A percentile compares a stretch with the other conserved stretches of the same genome.
Conservation (phyloP, 2,888 invertebrate species). For the Apodemia hepburni region DNA sequence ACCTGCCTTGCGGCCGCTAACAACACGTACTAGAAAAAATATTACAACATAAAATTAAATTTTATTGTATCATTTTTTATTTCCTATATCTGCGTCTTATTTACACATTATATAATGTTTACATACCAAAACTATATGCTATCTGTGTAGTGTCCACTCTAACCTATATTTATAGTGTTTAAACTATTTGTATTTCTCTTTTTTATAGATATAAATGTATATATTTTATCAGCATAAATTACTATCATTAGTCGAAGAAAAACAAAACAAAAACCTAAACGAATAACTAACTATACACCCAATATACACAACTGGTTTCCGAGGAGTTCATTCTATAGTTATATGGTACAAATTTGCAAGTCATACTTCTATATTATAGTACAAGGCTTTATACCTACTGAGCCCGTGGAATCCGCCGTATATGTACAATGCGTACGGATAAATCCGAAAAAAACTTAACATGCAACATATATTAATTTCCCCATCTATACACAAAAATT, state of each 20-base stretch:
- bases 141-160: constrained; percentile 72
- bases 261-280: constrained; percentile 56
- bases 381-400: constrained; percentile 65
- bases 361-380: constrained; percentile 58
- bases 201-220: constrained; percentile 50
- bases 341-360: constrained; percentile 70
- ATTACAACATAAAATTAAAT: constrained; percentile 70
- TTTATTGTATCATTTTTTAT: constrained; percentile 76
- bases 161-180: constrained; percentile 77
- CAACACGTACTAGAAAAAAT: constrained; percentile 62
- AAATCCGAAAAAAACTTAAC: constrained; percentile 52
- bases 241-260: constrained; percentile 74
- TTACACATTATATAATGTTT: constrained; percentile 74
- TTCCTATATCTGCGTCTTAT: constrained; percentile 70
- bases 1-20: constrained; percentile 33
- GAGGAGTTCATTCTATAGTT: constrained; percentile 63
- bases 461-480: constrained; percentile 75
- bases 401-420: constrained; percentile 42
- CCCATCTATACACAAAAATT: constrained; percentile 76
- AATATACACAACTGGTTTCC: constrained; percentile 71
- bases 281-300: constrained; percentile 75
- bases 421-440: constrained; percentile 50
- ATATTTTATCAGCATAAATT: constrained; percentile 76
- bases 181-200: constrained; percentile 75
- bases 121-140: constrained; percentile 76